Evolutionary conservation across 2,113 vertebrate species (phyloP).

Genomic region (Vombatus ursinus): DNA sequence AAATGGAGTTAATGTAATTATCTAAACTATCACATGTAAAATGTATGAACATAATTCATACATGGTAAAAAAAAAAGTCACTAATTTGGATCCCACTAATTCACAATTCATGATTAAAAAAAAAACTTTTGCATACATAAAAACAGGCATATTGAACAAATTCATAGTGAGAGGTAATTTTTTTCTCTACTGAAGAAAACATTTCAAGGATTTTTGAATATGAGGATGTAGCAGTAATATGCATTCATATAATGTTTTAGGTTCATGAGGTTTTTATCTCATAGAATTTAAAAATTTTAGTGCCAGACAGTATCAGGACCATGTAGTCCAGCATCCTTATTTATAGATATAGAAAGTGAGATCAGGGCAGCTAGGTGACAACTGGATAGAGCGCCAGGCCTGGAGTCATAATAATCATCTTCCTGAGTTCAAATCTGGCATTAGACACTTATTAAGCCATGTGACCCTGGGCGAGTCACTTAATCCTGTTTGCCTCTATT

Average conservation of each 20-base stretch:
- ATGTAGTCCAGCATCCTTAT: background rate
- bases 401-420: background rate
- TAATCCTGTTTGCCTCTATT: background rate
- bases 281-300: background rate
- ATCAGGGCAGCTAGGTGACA: background rate
- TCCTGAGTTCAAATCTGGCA: background rate
- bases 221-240: background rate
- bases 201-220: background rate
- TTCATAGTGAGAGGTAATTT: background rate
- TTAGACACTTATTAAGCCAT: background rate
- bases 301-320: too few species aligned
- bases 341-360: background rate
- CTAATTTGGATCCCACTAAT: background rate
- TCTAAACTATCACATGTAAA: background rate
- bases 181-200: slow-evolving; percentile 26
- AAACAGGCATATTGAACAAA: slow-evolving; percentile 5
- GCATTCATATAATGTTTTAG: background rate
- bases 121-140: slow-evolving; percentile 18
- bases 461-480: background rate
- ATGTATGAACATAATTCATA: background rate
- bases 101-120: background rate
- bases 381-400: too few species aligned
- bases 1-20: background rate
- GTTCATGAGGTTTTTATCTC: background rate
- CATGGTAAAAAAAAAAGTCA: background rate